Evolutionary conservation across 2,797 vertebrate species (phyloP).

Genomic region (Sphenopsis melanotis): DNA sequence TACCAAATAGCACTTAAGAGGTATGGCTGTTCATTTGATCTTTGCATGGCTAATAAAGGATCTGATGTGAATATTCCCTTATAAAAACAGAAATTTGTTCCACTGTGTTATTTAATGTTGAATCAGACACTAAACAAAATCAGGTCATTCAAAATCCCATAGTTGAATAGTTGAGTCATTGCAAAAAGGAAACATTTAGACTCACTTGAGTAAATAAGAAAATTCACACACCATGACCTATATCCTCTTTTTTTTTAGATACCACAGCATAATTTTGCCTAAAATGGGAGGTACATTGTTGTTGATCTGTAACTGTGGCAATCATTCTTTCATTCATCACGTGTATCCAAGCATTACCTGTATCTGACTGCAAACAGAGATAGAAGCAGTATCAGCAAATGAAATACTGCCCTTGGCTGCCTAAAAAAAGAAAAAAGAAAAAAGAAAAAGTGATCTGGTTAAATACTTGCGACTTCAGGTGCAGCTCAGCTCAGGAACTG

Average conservation of each 20-base stretch:
- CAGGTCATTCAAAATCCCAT: background rate
- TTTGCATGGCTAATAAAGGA: background rate
- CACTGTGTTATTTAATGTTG: background rate
- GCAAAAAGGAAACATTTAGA: background rate
- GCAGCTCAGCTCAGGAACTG: background rate
- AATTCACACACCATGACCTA: background rate
- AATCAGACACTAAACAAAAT: background rate
- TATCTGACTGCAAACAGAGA: background rate
- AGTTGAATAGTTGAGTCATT: background rate
- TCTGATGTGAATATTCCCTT: background rate
- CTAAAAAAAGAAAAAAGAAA: background rate
- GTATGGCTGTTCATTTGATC: background rate
- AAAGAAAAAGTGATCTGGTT: background rate
- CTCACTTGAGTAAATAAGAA: background rate
- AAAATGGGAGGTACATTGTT: background rate
- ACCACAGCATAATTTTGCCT: background rate
- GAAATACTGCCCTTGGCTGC: background rate
- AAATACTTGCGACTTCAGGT: background rate
- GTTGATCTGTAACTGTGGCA: background rate
- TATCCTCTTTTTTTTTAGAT: background rate
- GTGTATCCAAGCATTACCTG: background rate
- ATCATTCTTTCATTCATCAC: background rate
- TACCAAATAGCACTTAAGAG: background rate
- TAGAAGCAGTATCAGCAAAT: background rate
- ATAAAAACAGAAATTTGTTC: background rate